A percentile compares a stretch with the other conserved stretches of the same genome.
These are phyloP conservation scores for Marmota monax DNA, from an alignment of 2,113 vertebrate species.

Conservation along the genomic window DNA sequence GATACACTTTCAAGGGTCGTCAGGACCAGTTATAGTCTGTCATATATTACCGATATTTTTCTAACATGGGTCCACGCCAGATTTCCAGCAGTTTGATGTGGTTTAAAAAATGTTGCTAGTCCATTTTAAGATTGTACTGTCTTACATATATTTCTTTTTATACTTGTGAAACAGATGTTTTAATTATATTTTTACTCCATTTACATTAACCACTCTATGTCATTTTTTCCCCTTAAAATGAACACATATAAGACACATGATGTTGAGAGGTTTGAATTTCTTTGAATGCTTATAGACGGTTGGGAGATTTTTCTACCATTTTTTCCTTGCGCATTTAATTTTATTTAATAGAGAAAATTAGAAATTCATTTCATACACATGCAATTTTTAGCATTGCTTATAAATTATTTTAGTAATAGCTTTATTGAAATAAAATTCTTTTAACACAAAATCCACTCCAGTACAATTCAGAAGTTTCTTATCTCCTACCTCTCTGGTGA, in stretches of 20 bases:
- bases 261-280: not conserved
- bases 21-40: not conserved
- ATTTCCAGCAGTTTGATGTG: not conserved
- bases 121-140: not conserved
- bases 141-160: not conserved
- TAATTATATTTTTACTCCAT: not conserved
- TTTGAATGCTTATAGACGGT: not conserved
- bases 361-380: not conserved
- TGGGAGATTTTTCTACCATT: not conserved
- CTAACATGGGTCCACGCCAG: slow-evolving; percentile 2
- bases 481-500: not conserved
- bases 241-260: not conserved
- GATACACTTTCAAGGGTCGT: not conserved
- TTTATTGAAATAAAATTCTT: not conserved
- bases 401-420: not conserved
- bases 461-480: not conserved
- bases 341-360: not conserved
- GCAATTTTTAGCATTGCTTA: not conserved
- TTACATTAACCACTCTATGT: not conserved
- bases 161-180: not conserved
- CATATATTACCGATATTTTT: not conserved
- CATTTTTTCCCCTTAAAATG: not conserved
- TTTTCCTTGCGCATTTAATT: not conserved
- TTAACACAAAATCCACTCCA: not conserved
- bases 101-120: not conserved